These are phyloP conservation scores for Corydoras maculifer DNA, from an alignment of 2,113 vertebrate genomes.

Conservation along the genomic window DNA sequence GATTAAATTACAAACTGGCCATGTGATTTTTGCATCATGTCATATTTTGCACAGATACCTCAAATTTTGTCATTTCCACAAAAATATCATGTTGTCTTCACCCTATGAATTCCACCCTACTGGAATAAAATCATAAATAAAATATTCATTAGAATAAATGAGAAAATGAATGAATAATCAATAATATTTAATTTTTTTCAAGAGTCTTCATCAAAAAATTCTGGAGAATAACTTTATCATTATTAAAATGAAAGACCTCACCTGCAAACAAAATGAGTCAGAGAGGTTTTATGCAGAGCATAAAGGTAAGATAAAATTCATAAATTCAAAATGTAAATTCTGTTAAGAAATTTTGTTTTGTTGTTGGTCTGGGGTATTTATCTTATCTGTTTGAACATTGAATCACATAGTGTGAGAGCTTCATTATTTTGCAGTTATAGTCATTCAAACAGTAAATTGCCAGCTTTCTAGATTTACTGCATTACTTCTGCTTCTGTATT, in stretches of 20 bases:
- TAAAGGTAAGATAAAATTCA: conserved; percentile 63
- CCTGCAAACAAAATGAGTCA: conserved; percentile 74
- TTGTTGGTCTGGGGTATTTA: neutral
- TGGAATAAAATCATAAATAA: too few species aligned
- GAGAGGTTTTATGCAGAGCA: conserved; percentile 85
- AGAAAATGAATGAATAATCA: neutral
- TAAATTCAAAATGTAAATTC: neutral
- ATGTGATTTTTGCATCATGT: too few species aligned
- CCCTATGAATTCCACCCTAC: too few species aligned
- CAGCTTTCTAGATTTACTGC: neutral
- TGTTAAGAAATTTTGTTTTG: neutral
- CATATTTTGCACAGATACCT: too few species aligned
- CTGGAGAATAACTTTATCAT: conserved; percentile 77
- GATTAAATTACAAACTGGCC: too few species aligned
- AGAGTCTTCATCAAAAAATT: conserved; percentile 85
- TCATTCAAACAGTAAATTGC: too few species aligned
- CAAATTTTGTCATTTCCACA: too few species aligned
- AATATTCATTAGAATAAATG: too few species aligned
- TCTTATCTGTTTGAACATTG: too few species aligned
- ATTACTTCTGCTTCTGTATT: conserved; percentile 14
- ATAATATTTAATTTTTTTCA: conserved; percentile 9
- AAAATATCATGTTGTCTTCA: too few species aligned
- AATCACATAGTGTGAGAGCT: too few species aligned
- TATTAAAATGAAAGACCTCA: conserved; percentile 70
- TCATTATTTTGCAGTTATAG: too few species aligned